Evolutionary conservation across 2,113 vertebrate genomes (phyloP).

Genomic region (Mugil cephalus): DNA sequence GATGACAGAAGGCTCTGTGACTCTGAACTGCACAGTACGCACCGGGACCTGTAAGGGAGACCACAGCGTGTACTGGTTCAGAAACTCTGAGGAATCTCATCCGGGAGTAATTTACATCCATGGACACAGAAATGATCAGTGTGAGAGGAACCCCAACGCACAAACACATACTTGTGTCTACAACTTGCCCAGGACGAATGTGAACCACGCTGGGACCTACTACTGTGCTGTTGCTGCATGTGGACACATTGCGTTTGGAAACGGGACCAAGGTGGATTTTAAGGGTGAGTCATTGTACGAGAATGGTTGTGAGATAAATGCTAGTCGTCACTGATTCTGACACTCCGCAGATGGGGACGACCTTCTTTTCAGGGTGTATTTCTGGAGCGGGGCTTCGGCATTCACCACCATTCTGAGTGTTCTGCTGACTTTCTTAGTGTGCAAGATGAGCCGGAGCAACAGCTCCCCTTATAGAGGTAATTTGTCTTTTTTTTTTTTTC

Average conservation of each 20-base stretch:
- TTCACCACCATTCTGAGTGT: background rate
- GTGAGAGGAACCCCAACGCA: conserved; percentile 36
- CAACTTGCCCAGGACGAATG: conserved; percentile 18
- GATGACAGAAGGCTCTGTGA: too few species aligned
- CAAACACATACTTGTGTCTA: conserved; percentile 58
- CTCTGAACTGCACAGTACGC: too few species aligned
- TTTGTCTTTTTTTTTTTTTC: too few species aligned
- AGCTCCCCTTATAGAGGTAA: background rate
- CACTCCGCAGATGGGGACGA: background rate
- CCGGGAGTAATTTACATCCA: conserved; percentile 61
- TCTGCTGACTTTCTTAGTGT: background rate
- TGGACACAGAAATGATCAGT: conserved; percentile 35
- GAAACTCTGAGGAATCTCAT: too few species aligned
- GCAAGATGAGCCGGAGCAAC: background rate
- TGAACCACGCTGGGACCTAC: conserved; percentile 39
- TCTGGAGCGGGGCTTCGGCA: background rate
- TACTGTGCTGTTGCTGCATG: conserved; percentile 59
- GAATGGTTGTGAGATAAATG: too few species aligned
- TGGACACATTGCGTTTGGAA: conserved; percentile 10
- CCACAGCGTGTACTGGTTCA: too few species aligned
- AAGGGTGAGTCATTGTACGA: background rate
- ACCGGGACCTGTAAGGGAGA: too few species aligned
- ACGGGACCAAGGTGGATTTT: conserved; percentile 23
- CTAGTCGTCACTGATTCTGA: background rate
- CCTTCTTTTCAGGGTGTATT: background rate